A percentile compares a stretch with the other conserved stretches of the same genome.
phyloP scores from a whole-genome alignment of 2,797 vertebrate genomes.

The Synanceia verrucosa region DNA sequence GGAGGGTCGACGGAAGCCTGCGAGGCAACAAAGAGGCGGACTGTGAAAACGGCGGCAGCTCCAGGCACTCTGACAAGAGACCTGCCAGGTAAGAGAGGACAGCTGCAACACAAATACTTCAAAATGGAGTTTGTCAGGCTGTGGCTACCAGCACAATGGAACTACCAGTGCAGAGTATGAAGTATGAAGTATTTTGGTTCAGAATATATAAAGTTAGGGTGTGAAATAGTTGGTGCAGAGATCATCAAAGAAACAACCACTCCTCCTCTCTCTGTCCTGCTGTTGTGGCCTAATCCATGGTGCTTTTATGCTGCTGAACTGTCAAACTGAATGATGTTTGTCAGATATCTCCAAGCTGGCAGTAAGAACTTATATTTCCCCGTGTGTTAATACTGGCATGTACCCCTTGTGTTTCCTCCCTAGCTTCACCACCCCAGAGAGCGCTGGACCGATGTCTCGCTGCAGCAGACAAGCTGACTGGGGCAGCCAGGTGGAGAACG shows the following conservation, averaged over 20 bases:
- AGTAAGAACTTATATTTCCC: background rate
- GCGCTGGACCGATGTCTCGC: constrained; percentile 56
- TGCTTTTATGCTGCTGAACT: background rate
- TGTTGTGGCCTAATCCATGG: background rate
- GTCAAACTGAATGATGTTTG: background rate
- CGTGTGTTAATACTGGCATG: background rate
- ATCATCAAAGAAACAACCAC: background rate
- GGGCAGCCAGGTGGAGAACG: constrained; percentile 74
- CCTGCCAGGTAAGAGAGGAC: constrained; percentile 63
- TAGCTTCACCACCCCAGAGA: constrained; percentile 77
- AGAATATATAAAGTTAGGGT: too few species aligned
- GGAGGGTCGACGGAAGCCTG: constrained; percentile 67
- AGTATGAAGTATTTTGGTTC: too few species aligned
- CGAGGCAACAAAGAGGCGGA: constrained; percentile 26
- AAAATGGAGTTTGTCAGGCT: too few species aligned
- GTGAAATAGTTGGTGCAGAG: too few species aligned
- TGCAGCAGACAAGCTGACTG: constrained; percentile 57
- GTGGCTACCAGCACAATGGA: too few species aligned
- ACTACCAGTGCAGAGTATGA: too few species aligned
- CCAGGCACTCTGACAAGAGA: constrained; percentile 45
- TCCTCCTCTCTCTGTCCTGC: background rate
- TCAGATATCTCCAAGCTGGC: background rate
- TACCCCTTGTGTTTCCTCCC: background rate
- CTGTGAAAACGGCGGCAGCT: background rate
- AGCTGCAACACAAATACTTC: too few species aligned